Evolutionary conservation across 2,797 vertebrate species (phyloP).

Genomic region (Sylvilagus floridanus): DNA sequence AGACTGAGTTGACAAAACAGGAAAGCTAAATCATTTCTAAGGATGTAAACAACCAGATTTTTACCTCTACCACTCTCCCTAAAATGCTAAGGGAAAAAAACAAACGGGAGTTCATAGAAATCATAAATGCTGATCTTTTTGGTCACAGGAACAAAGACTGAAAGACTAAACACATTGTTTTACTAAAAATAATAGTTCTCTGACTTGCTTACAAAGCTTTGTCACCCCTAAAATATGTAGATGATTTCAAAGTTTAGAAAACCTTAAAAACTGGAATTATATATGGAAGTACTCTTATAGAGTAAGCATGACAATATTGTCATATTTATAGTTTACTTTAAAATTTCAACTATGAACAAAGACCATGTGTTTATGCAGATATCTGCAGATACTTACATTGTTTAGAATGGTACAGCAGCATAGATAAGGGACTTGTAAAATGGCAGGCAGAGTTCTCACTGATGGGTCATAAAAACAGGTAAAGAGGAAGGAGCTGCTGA

Average conservation of each 20-base stretch:
- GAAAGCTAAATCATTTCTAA: conserved; percentile 74
- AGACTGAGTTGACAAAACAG: conserved; percentile 73
- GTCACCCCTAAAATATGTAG: neutral
- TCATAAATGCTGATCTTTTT: conserved; percentile 58
- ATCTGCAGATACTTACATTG: neutral
- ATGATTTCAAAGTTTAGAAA: neutral
- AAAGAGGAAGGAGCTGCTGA: neutral
- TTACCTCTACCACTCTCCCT: neutral
- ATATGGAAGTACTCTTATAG: neutral
- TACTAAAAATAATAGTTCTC: conserved; percentile 11
- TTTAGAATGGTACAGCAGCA: neutral
- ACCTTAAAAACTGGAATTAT: conserved; percentile 42
- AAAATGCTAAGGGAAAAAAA: neutral
- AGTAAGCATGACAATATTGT: conserved; percentile 38
- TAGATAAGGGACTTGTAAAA: conserved; percentile 37
- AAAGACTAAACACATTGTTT: conserved; percentile 25
- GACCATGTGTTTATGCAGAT: conserved; percentile 1
- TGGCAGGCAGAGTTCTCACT: neutral
- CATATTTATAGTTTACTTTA: conserved; percentile 22
- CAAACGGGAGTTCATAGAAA: conserved; percentile 39
- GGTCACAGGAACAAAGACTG: conserved; percentile 10
- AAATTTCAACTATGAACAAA: conserved; percentile 32
- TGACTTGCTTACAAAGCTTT: conserved; percentile 17
- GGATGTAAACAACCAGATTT: conserved; percentile 65
- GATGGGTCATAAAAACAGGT: conserved; percentile 38